A percentile compares a stretch with the other conserved stretches of the same genome.
phyloP scores from a whole-genome alignment of 1,140 invertebrate species.

The Zaprionus nigranus region DNA sequence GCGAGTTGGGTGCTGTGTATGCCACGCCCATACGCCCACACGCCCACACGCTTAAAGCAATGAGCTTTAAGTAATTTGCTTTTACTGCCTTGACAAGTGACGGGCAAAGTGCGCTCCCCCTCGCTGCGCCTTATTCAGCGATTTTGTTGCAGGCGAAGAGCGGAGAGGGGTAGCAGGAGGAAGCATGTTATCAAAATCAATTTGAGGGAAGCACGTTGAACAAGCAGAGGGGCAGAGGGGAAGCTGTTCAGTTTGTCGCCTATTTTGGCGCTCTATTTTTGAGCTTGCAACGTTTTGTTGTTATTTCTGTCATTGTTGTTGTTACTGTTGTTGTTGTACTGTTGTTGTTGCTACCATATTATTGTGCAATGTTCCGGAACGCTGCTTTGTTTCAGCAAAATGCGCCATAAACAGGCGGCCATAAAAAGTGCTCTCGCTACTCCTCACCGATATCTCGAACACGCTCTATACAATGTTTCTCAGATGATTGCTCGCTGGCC shows the following conservation, averaged over 20 bases:
- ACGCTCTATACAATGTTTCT: constrained; percentile 63
- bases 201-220: constrained; percentile 42
- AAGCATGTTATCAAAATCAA: constrained; percentile 73
- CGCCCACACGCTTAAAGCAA: constrained; percentile 73
- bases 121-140: background rate
- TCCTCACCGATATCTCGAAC: constrained; percentile 16
- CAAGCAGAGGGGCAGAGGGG: background rate
- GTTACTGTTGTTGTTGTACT: constrained; percentile 17
- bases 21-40: constrained; percentile 32
- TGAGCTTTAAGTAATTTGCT: constrained; percentile 82
- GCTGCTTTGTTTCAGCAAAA: constrained; percentile 78
- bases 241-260: constrained; percentile 52
- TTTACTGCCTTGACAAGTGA: constrained; percentile 79
- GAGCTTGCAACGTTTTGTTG: constrained; percentile 56
- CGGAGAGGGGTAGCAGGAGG: background rate
- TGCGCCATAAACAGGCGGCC: constrained; percentile 71
- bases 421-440: constrained; percentile 41
- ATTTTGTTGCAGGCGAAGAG: background rate
- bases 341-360: constrained; percentile 43
- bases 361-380: constrained; percentile 82
- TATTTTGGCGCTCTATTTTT: constrained; percentile 80
- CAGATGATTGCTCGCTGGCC: constrained; percentile 62
- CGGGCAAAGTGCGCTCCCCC: constrained; percentile 54
- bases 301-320: constrained; percentile 32
- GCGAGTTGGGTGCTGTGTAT: constrained; percentile 1